These are phyloP conservation scores for Podarcis raffonei DNA, from an alignment of 2,113 vertebrate species.

Conservation along the genomic window DNA sequence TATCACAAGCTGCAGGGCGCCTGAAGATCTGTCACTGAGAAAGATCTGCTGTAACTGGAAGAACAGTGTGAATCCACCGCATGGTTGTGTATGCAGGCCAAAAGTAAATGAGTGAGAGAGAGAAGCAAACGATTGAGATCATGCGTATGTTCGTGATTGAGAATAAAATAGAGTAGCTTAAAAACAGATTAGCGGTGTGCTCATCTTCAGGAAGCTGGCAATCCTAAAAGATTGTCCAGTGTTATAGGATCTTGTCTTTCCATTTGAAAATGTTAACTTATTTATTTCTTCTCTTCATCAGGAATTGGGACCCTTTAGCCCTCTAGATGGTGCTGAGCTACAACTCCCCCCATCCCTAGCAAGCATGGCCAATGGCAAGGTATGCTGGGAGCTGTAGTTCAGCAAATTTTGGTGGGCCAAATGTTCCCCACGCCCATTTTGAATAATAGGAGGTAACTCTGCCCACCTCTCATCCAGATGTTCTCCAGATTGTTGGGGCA, in stretches of 20 bases:
- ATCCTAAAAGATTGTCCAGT: slow-evolving; percentile 27
- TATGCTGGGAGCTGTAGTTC: too few relatives aligned
- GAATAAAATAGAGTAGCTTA: not conserved
- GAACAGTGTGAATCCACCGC: slow-evolving; percentile 27
- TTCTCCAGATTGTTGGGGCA: slow-evolving; percentile 24
- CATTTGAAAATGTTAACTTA: not conserved
- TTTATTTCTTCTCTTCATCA: not conserved
- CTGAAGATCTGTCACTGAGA: slow-evolving; percentile 27
- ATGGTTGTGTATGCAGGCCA: not conserved
- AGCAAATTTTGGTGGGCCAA: too few relatives aligned
- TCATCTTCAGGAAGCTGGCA: slow-evolving; percentile 32
- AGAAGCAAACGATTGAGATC: slow-evolving; percentile 30
- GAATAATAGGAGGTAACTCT: not conserved
- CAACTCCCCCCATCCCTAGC: too few relatives aligned
- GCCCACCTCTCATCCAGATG: not conserved
- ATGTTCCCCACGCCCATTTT: too few relatives aligned
- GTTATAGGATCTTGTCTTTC: slow-evolving; percentile 5
- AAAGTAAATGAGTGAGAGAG: slow-evolving; percentile 30
- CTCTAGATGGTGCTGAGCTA: not conserved
- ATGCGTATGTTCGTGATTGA: slow-evolving; percentile 55
- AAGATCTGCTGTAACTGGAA: slow-evolving; percentile 21
- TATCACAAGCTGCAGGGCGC: slow-evolving; percentile 19
- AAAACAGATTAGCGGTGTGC: not conserved
- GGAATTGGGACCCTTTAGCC: too few relatives aligned
- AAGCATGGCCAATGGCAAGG: too few relatives aligned